Percentiles rank a stretch among this genome's conserved stretches.
Evolutionary conservation across 2,113 vertebrate genomes (phyloP).

Genomic region (Elachura formosa): DNA sequence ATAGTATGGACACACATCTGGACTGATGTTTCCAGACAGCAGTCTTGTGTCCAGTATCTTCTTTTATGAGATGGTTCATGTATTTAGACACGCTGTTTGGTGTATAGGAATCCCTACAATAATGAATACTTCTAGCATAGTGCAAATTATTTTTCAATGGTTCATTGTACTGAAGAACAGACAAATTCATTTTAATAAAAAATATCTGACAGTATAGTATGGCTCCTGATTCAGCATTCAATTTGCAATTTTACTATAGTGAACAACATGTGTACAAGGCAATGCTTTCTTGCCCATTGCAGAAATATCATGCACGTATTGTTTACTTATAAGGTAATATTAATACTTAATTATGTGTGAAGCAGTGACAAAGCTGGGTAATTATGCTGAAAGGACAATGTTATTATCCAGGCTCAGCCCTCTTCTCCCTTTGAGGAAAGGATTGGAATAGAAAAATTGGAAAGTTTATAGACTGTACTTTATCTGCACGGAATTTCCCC

Average conservation of each 20-base stretch:
- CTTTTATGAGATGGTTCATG: neutral
- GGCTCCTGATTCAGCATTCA: neutral
- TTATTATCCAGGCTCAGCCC: conserved; percentile 18
- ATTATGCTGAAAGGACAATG: conserved; percentile 44
- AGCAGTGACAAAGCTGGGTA: conserved; percentile 35
- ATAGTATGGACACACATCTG: neutral
- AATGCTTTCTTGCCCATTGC: neutral
- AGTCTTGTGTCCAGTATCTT: neutral
- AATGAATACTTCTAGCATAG: neutral
- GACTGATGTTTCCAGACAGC: neutral
- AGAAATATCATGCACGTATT: conserved; percentile 17
- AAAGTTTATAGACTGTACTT: neutral
- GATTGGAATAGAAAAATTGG: neutral
- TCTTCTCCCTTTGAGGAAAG: conserved; percentile 1
- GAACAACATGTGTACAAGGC: neutral
- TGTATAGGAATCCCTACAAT: neutral
- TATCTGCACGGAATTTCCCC: neutral
- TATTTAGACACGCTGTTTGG: neutral
- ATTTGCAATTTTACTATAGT: conserved; percentile 1
- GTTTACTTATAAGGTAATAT: conserved; percentile 63
- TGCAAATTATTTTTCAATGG: conserved; percentile 14
- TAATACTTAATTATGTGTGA: conserved; percentile 67
- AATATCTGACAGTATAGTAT: neutral
- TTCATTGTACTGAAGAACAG: conserved; percentile 12
- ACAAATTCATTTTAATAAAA: conserved; percentile 34